Percentiles rank a stretch among this genome's conserved stretches.
Conservation (phyloP, 1,140 invertebrate genomes). For the Penaeus chinensis region DNA sequence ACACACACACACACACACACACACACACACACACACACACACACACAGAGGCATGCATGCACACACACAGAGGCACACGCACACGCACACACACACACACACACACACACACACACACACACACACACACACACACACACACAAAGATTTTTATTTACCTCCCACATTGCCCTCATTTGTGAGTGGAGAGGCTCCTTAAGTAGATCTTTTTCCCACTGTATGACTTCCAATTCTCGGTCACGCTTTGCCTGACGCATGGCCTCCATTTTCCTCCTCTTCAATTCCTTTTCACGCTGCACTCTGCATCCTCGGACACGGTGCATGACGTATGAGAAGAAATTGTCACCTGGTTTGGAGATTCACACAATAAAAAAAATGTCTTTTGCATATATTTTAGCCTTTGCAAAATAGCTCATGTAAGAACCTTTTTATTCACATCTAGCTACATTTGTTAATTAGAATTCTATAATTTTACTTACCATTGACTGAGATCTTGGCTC, state of each 20-base stretch:
- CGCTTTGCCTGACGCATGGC: slow-evolving; percentile 66
- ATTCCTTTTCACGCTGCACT: slow-evolving; percentile 66
- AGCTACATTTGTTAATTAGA: neutral
- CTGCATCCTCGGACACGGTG: slow-evolving; percentile 68
- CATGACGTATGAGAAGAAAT: slow-evolving; percentile 66
- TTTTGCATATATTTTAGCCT: neutral
- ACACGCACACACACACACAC: too few species aligned
- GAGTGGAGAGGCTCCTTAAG: slow-evolving; percentile 65
- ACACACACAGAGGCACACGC: too few species aligned
- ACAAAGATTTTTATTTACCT: slow-evolving; percentile 65
- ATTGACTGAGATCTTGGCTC: slow-evolving; percentile 60
- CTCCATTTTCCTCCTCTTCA: slow-evolving; percentile 66
- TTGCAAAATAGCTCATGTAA: too few species aligned
- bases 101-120: too few species aligned
- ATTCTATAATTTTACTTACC: slow-evolving; percentile 10
- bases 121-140: slow-evolving; percentile 14
- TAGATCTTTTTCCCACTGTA: slow-evolving; percentile 69
- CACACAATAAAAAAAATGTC: neutral
- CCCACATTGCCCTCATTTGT: slow-evolving; percentile 70
- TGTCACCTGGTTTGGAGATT: slow-evolving; percentile 41
- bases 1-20: too few species aligned
- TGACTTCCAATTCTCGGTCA: slow-evolving; percentile 67
- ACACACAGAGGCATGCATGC: too few species aligned
- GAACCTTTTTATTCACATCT: too few species aligned
- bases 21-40: slow-evolving; percentile 13